These are phyloP conservation scores for Brienomyrus brachyistius DNA, from an alignment of 2,113 vertebrate genomes.

Conservation along the genomic window DNA sequence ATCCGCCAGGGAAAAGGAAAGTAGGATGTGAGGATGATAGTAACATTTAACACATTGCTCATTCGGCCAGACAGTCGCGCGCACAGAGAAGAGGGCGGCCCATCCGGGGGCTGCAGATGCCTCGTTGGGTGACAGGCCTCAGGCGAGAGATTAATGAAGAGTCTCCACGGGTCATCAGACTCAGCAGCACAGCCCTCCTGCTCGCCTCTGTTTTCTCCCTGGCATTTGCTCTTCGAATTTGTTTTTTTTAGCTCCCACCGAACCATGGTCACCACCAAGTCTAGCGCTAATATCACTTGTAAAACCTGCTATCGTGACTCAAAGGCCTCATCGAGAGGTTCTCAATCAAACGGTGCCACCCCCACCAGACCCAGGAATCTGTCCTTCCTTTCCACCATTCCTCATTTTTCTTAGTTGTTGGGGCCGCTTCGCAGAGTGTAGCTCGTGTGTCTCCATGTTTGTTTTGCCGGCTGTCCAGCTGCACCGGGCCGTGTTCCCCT, in stretches of 20 bases:
- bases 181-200: neutral
- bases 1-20: neutral
- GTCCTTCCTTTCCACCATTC: neutral
- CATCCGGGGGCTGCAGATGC: neutral
- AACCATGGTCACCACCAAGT: neutral
- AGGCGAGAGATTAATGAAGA: neutral
- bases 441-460: neutral
- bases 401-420: neutral
- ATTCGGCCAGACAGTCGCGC: neutral
- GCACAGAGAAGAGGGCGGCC: neutral
- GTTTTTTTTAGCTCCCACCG: neutral
- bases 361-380: neutral
- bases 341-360: neutral
- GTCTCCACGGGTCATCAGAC: neutral
- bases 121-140: neutral
- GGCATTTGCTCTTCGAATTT: neutral
- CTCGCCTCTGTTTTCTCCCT: neutral
- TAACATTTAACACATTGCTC: neutral
- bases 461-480: neutral
- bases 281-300: neutral
- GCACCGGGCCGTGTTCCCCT: neutral
- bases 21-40: neutral
- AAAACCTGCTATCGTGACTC: neutral
- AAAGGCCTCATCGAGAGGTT: conserved; percentile 12
- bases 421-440: neutral